Evolutionary conservation across 2,888 invertebrate genomes (phyloP), one percentile per base, ranked within the genome.

Genomic region (Laspeyria flexula): DNA sequence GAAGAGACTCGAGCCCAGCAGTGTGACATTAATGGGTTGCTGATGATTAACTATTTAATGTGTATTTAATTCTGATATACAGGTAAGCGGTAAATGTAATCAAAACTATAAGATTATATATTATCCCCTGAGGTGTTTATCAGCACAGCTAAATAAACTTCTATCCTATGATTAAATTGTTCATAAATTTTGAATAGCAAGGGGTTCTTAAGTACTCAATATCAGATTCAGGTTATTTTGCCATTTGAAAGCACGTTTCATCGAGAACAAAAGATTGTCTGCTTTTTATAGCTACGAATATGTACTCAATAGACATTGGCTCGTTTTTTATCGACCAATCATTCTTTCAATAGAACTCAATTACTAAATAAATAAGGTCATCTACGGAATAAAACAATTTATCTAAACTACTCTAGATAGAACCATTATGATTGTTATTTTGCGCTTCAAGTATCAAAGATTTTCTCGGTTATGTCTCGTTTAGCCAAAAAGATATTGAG

Each of bases 301-400:
- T 27, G 39, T 16, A 40, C 18, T 40, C 30, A 16, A 27, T 18
- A 30, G 10, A 6, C 40, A 30, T 30, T 40, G 16, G 25, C 30
- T 40, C 31, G 41, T 18, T 31, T 42, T 34, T 42, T 42, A 43
- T 43, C 41, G 29, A 41, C 41, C 18, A 41, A 41, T 41, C 43
- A 43, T 43, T 34, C 43, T 43, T 43, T 43, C 43, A 34, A 34
- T 43, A 25, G 34, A 34, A 43, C 34, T 33, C 43, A 43, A 43
- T 43, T 43, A 34, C 34, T n/a, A n/a, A 43, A 34, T 33, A 43
- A 43, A 34, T 25, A 12, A 43, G 34, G 33, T 33, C 43, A 29
- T 31, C 21, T 23, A 33, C 42, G 10, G 34, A 42, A 23, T 42
- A 42, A 42, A 42, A 42, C 42, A 23, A 42, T 42, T 33, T 33